phyloP scores from a whole-genome alignment of 2,113 vertebrate species.

The Callorhinus ursinus region DNA sequence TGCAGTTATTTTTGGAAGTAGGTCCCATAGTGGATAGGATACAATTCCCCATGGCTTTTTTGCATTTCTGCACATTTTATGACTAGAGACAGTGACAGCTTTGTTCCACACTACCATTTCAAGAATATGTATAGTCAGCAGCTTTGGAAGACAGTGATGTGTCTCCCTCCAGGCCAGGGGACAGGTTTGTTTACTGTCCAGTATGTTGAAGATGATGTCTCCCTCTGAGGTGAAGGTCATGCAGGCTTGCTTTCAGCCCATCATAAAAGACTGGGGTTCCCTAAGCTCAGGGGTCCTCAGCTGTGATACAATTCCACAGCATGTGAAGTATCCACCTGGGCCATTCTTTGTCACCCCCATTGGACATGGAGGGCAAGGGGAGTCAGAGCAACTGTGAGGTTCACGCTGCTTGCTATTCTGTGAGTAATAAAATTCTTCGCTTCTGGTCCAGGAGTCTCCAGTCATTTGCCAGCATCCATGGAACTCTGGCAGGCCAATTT shows the following conservation, averaged over 20 bases:
- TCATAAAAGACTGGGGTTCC: background rate
- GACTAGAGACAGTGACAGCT: background rate
- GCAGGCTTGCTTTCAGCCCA: background rate
- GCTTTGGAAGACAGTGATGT: background rate
- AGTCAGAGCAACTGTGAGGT: background rate
- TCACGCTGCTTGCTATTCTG: background rate
- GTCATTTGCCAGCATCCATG: background rate
- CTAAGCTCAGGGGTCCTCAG: background rate
- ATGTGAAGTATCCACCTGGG: background rate
- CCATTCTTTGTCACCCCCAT: background rate
- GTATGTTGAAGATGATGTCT: background rate
- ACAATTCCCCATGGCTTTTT: background rate
- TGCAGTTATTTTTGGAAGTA: background rate
- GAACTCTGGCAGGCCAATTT: background rate
- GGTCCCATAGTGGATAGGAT: background rate
- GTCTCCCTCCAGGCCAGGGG: background rate
- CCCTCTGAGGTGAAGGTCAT: background rate
- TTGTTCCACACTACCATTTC: background rate
- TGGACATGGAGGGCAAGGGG: background rate
- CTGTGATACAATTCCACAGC: background rate
- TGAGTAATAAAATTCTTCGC: background rate
- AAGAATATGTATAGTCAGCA: background rate
- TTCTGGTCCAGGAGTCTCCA: background rate
- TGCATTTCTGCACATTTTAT: background rate
- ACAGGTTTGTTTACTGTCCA: background rate